Base-by-base conservation (phyloP, 2,797 vertebrate genomes). In the Clangula hyemalis region DNA sequence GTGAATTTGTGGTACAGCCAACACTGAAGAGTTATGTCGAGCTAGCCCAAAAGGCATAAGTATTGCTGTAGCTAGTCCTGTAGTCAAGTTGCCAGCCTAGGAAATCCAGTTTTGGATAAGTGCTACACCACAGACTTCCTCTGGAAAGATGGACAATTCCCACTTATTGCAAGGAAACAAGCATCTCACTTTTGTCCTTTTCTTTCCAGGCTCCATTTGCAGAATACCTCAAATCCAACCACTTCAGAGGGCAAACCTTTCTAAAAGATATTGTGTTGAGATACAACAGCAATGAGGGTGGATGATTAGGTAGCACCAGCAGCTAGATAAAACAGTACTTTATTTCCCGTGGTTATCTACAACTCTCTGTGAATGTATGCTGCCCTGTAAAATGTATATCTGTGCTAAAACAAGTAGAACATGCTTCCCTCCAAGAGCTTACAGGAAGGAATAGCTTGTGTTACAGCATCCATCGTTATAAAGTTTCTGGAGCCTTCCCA, bases 321-420 rank as follows among this genome's bases (percentile, higher is more conserved):
- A 90, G 79, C 83, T 90, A 68, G 24, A 69, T 30, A 78, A 91
- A 82, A 30, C 27, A 61, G 78, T 86, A 34, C 28, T 58, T 76
- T 74, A 64, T 91, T 86, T 91, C 36, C 57, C 34, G 18, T 41
- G n/a, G 53, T 81, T 95, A 79, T 65, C 80, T 86, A 83, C 53
- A 84, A 57, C 34, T 88, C 36, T 73, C 64, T 51, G 27, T 28
- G 47, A 91, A 77, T 0, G 3, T 12, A 13, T 25, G 14, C 47
- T n/a, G 25, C 58, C 25, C 68, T 11, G 9, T n/a, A 78, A 64
- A 65, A 41, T 15, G 39, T 60, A 8, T 68, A 64, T 21, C 70
- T 58, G 19, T 68, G 86, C 71, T 87, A 61, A 95, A 94, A 80
- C 53, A 91, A 80, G 80, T 21, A 73, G 30, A 13, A 34, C 36